phyloP scores from a whole-genome alignment of 2,888 invertebrate genomes.

The Zhengitettix transpicula region DNA sequence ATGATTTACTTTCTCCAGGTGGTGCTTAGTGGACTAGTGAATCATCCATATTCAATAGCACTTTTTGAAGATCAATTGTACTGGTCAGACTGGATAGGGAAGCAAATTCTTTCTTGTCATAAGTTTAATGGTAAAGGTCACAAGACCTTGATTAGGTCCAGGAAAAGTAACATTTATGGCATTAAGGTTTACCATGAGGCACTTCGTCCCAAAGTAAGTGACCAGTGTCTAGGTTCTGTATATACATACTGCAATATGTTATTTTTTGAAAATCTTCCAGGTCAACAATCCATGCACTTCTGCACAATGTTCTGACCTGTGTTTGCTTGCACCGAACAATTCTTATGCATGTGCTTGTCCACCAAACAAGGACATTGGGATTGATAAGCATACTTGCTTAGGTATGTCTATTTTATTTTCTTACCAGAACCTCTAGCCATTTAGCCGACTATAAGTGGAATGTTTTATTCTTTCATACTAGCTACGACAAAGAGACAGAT shows the following conservation, averaged over 20 bases:
- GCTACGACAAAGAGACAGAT: constrained; percentile 28
- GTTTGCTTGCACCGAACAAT: constrained; percentile 43
- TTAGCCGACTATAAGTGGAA: too few relatives aligned
- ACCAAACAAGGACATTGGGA: constrained; percentile 42
- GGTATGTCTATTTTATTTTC: constrained; percentile 21
- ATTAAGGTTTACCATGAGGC: constrained; percentile 61
- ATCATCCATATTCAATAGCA: constrained; percentile 67
- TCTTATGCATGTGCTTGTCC: constrained; percentile 59
- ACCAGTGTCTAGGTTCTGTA: background rate
- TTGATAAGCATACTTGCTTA: constrained; percentile 38
- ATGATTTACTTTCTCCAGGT: constrained; percentile 17
- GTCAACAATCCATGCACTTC: constrained; percentile 41
- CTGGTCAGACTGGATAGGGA: constrained; percentile 78
- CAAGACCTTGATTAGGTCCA: constrained; percentile 34
- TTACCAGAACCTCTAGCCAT: constrained; percentile 5
- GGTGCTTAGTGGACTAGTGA: constrained; percentile 40
- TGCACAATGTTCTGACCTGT: constrained; percentile 57
- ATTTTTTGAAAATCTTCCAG: background rate
- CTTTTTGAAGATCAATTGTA: constrained; percentile 77
- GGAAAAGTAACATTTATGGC: constrained; percentile 34
- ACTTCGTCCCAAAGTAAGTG: constrained; percentile 28
- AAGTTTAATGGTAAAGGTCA: constrained; percentile 57
- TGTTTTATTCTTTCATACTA: constrained; percentile 20
- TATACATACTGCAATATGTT: background rate
- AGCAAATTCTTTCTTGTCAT: constrained; percentile 55